phyloP scores from a whole-genome alignment of 2,888 invertebrate genomes.

The Drosophila anomalata region DNA sequence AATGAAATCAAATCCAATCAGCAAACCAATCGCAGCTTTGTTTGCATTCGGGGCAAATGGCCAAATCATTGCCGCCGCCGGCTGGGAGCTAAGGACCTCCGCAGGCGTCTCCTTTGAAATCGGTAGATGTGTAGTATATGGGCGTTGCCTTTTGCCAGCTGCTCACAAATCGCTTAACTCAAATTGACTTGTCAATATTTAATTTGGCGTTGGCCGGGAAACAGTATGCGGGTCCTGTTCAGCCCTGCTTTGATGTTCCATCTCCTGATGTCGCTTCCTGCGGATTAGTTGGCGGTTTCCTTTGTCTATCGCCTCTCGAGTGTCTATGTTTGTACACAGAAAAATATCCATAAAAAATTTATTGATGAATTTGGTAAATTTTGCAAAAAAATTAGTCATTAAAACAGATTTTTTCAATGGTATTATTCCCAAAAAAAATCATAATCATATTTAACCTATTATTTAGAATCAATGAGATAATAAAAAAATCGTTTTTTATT shows the following conservation, averaged over 20 bases:
- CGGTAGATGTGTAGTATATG: conserved; percentile 3
- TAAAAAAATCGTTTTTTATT: too few relatives aligned
- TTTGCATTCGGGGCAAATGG: conserved; percentile 53
- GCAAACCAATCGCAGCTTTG: conserved; percentile 74
- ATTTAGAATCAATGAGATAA: too few relatives aligned
- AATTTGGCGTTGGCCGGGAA: conserved; percentile 61
- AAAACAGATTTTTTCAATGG: not conserved
- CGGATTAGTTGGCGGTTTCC: conserved; percentile 67
- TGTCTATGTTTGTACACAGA: conserved; percentile 5
- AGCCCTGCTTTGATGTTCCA: conserved; percentile 38
- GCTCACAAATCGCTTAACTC: conserved; percentile 78
- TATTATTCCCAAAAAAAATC: not conserved
- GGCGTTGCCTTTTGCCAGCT: conserved; percentile 54
- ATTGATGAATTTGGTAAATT: not conserved
- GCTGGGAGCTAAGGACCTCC: conserved; percentile 36
- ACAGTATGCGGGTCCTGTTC: conserved; percentile 31
- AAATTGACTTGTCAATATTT: conserved; percentile 79
- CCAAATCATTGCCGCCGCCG: conserved; percentile 42
- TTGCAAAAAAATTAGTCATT: not conserved
- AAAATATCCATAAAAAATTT: conserved; percentile 1
- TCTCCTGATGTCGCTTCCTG: conserved; percentile 61
- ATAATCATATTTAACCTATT: not conserved
- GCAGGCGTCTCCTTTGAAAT: conserved; percentile 35
- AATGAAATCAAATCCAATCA: conserved; percentile 70
- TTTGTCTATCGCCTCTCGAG: conserved; percentile 36